These are phyloP conservation scores for Benthosema pterotum DNA, from an alignment of 2,797 vertebrate species.

Conservation along the genomic window DNA sequence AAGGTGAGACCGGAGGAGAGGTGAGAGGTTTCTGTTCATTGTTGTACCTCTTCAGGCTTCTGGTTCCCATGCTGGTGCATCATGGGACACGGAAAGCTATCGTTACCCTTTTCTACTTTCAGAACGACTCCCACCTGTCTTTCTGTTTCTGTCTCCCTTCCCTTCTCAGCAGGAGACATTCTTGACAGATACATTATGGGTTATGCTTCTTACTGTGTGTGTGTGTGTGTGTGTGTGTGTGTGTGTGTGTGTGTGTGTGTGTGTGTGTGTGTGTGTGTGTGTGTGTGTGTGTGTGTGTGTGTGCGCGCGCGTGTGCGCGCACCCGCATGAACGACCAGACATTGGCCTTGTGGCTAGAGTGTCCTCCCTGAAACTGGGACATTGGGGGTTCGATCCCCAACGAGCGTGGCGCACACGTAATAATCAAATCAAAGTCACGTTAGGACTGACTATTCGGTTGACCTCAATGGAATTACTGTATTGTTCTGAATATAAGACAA, in stretches of 20 bases:
- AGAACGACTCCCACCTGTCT: background rate
- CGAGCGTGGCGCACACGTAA: too few species aligned
- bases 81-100: conserved; percentile 77
- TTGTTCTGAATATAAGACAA: too few species aligned
- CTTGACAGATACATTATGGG: too few species aligned
- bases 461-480: too few species aligned
- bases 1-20: conserved; percentile 6
- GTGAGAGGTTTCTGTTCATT: conserved; percentile 24
- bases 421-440: too few species aligned
- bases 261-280: background rate
- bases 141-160: background rate
- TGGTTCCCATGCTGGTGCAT: conserved; percentile 69
- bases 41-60: conserved; percentile 9
- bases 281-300: too few species aligned
- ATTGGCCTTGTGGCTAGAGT: too few species aligned
- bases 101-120: conserved; percentile 1
- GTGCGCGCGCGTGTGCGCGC: too few species aligned
- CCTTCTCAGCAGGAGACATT: background rate
- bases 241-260: background rate
- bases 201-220: too few species aligned
- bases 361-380: too few species aligned
- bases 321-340: too few species aligned
- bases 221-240: background rate
- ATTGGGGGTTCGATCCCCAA: too few species aligned
- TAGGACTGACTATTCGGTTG: background rate